Conservation (phyloP, 2,113 vertebrate genomes). For the Carassius gibelio region DNA sequence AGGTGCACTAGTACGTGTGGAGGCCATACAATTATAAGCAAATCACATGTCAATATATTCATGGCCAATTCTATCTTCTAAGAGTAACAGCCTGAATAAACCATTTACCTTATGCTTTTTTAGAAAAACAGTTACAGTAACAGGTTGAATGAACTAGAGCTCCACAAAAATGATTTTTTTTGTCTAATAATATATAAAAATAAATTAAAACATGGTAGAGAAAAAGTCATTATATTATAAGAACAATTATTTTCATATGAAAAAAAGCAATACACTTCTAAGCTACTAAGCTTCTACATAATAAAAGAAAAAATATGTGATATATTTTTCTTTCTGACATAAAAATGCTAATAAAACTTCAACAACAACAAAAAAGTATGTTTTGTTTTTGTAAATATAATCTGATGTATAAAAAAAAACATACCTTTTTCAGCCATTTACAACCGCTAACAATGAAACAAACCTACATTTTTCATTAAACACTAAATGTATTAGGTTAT, state of each 20-base stretch:
- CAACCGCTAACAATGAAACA: not conserved
- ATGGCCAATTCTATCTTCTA: not conserved
- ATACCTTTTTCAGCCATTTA: not conserved
- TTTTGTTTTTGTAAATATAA: not conserved
- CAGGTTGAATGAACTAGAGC: not conserved
- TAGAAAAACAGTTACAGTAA: too few species aligned
- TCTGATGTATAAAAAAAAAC: not conserved
- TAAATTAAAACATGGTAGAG: not conserved
- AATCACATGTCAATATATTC: constrained; percentile 8
- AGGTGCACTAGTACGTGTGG: not conserved
- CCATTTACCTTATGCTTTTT: too few species aligned
- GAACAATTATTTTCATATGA: not conserved
- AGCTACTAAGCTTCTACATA: not conserved
- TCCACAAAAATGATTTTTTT: not conserved
- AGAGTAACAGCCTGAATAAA: not conserved
- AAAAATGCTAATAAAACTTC: not conserved
- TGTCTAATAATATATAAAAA: not conserved
- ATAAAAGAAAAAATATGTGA: not conserved
- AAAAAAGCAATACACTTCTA: not conserved
- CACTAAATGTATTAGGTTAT: not conserved
- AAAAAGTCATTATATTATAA: not conserved
- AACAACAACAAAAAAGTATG: too few species aligned
- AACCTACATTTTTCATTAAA: not conserved
- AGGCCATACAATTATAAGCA: not conserved
- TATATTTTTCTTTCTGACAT: not conserved